A percentile compares a stretch with the other conserved stretches of the same genome.
Conservation (phyloP, 2,113 vertebrate genomes). For the Chlamydotis undulata region DNA sequence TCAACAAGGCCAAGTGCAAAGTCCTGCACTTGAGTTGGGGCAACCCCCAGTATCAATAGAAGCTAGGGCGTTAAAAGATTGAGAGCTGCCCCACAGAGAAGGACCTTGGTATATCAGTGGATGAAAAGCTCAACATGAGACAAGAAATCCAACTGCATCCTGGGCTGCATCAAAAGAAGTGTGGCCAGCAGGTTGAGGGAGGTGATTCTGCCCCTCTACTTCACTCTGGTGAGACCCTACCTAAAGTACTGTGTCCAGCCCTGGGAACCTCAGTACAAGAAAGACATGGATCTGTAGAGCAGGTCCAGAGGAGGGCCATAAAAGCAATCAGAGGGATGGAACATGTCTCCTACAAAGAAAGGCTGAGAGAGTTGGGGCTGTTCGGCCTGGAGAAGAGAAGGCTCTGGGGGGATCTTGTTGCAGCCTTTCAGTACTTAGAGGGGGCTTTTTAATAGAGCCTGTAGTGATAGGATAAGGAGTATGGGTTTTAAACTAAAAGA, state of each 20-base stretch:
- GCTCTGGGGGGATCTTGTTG: neutral
- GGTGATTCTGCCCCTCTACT: neutral
- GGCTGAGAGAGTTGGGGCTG: neutral
- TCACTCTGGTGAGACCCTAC: neutral
- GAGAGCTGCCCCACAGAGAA: neutral
- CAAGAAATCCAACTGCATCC: neutral
- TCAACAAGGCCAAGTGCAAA: neutral
- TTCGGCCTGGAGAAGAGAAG: neutral
- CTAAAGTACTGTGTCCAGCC: neutral
- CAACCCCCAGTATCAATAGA: neutral
- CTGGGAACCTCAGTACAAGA: neutral
- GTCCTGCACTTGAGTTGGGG: fast-evolving
- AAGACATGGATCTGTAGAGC: neutral
- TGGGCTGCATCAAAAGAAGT: neutral
- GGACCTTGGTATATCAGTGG: too few species aligned
- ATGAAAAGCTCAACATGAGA: neutral
- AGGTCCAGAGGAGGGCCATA: neutral
- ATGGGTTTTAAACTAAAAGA: neutral
- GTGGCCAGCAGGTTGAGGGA: fast-evolving
- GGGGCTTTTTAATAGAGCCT: neutral
- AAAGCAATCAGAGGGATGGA: neutral
- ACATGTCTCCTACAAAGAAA: neutral
- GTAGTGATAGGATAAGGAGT: fast-evolving
- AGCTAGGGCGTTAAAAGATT: neutral
- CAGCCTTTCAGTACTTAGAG: neutral